Evolutionary conservation across 53 echinoderm and acorn worm species (phyloP).

Genomic region (Holothuria scabra): DNA sequence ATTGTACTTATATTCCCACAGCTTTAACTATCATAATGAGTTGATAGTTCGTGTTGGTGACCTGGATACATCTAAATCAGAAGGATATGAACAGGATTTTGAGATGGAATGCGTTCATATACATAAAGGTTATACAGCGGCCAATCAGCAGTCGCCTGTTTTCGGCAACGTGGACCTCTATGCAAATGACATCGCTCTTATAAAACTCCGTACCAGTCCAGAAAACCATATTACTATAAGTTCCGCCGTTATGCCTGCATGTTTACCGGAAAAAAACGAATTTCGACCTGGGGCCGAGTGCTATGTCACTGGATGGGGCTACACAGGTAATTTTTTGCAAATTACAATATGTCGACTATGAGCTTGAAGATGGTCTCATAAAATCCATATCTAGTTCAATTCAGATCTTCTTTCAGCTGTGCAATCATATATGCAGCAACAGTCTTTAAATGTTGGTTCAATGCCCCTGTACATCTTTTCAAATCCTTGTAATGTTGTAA

Average conservation of each 20-base stretch:
- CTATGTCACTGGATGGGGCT: conserved; percentile 93
- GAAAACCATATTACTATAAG: conserved; percentile 35
- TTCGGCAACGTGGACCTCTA: conserved; percentile 31
- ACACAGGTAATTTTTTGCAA: conserved; percentile 67
- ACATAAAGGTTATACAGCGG: conserved; percentile 61
- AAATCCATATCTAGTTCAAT: no score
- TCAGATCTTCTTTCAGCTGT: no score
- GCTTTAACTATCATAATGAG: conserved; percentile 56
- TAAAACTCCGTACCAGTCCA: conserved; percentile 71
- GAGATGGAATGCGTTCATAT: conserved; percentile 77
- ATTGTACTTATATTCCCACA: conserved; percentile 8
- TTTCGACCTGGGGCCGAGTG: conserved; percentile 69
- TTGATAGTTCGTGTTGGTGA: conserved; percentile 77
- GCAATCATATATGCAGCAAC: no score
- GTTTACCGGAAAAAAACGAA: conserved; percentile 77
- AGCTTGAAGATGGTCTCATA: no score
- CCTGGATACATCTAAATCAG: conserved; percentile 54
- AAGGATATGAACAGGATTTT: conserved; percentile 76
- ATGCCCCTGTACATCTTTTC: no score
- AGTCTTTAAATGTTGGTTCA: no score
- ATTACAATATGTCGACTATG: background rate
- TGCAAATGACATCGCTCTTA: conserved; percentile 86
- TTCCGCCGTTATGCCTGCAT: conserved; percentile 66
- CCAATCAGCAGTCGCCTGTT: conserved; percentile 27
- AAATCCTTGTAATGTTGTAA: no score